phyloP scores from a whole-genome alignment of 2,797 vertebrate genomes.

The Tapera naevia region DNA sequence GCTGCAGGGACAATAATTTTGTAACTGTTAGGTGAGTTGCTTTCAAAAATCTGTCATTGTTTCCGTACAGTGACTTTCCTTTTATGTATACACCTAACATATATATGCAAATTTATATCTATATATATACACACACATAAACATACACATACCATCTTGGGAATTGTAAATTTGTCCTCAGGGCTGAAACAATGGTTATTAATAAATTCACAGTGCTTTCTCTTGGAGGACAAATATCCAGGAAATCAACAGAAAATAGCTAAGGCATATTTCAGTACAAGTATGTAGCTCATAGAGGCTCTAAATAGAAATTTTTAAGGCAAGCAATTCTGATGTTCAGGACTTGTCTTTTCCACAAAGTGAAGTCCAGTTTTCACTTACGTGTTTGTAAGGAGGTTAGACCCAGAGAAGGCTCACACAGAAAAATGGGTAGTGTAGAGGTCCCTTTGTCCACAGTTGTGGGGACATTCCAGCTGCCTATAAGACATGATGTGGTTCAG shows the following conservation, averaged over 20 bases:
- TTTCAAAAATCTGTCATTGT: not conserved
- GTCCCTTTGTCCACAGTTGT: not conserved
- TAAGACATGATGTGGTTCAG: not conserved
- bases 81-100: not conserved
- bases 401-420: not conserved
- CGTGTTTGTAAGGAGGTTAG: not conserved
- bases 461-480: not conserved
- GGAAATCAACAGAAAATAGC: not conserved
- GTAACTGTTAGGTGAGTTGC: not conserved
- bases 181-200: not conserved
- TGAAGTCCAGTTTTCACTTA: not conserved
- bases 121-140: not conserved
- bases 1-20: not conserved
- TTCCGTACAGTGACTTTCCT: not conserved
- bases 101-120: not conserved
- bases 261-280: not conserved
- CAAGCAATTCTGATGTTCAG: not conserved
- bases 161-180: not conserved
- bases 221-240: not conserved
- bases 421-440: not conserved
- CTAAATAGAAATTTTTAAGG: not conserved
- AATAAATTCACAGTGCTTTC: not conserved
- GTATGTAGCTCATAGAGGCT: not conserved
- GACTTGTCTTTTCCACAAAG: not conserved
- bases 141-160: not conserved